Evolutionary conservation across 2,797 vertebrate species (phyloP).

Genomic region (Manis crassicaudata): DNA sequence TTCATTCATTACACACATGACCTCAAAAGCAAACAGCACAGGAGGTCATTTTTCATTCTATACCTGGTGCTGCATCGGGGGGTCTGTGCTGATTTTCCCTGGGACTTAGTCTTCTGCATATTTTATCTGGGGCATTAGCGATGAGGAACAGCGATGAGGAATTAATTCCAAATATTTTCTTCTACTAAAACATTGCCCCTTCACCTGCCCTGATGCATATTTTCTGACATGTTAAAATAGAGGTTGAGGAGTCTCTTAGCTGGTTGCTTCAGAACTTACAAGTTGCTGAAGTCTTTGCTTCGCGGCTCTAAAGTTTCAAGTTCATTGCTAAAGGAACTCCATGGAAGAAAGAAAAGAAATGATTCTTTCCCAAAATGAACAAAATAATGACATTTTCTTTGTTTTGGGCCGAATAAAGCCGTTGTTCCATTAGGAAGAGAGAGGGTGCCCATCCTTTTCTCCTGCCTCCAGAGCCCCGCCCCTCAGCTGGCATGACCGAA

Average conservation of each 20-base stretch:
- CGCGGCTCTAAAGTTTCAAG: background rate
- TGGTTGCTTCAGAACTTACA: background rate
- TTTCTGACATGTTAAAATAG: background rate
- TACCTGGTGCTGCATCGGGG: background rate
- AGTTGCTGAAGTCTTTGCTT: background rate
- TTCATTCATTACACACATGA: background rate
- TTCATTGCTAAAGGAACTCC: background rate
- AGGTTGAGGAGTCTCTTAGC: background rate
- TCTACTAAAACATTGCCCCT: background rate
- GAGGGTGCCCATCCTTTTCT: background rate
- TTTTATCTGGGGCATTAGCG: background rate
- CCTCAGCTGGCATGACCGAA: background rate
- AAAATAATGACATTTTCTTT: background rate
- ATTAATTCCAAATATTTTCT: background rate
- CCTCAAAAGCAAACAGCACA: background rate
- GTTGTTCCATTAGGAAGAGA: background rate
- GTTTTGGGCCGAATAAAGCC: background rate
- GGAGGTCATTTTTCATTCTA: background rate
- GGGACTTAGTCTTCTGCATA: background rate
- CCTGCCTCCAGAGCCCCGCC: background rate
- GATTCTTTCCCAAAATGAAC: background rate
- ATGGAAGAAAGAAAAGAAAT: background rate
- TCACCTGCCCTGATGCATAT: background rate
- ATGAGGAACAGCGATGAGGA: background rate
- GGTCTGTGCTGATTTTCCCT: background rate